Percentiles rank a stretch among this genome's conserved stretches.
Evolutionary conservation across 2,888 invertebrate species (phyloP).

Genomic region (Phengaris alcon): DNA sequence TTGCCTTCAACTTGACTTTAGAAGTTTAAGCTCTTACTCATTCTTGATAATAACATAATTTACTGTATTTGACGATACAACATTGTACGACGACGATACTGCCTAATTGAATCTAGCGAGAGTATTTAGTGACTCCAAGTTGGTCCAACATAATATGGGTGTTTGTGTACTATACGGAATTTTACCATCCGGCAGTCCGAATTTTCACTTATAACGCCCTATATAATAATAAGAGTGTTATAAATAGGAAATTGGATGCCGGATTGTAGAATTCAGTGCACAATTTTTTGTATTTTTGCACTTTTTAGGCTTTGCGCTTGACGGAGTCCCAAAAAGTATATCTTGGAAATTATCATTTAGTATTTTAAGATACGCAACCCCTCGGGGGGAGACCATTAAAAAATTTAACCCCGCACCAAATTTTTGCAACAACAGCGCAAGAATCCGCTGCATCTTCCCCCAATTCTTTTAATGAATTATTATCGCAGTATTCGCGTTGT

Average conservation of each 20-base stretch:
- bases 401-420: slow-evolving; percentile 28
- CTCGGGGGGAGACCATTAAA: slow-evolving; percentile 4
- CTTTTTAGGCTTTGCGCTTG: neutral
- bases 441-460: slow-evolving; percentile 49
- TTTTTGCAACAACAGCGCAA: slow-evolving; percentile 48
- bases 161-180: no score
- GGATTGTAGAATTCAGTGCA: neutral
- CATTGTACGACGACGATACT: neutral
- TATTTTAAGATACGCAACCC: slow-evolving; percentile 7
- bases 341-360: slow-evolving; percentile 9
- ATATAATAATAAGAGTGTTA: no score
- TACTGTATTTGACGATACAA: neutral
- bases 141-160: no score
- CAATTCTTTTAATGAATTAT: slow-evolving; percentile 68
- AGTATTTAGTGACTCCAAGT: no score
- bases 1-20: neutral
- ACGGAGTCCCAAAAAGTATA: neutral
- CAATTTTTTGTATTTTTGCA: neutral
- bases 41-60: neutral
- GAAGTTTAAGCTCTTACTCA: neutral
- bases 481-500: slow-evolving; percentile 61
- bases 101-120: neutral
- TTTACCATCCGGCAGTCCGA: no score
- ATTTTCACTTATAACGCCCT: no score
- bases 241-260: no score